Evolutionary conservation across 2,113 vertebrate species (phyloP), one percentile per base, ranked within the genome.

Genomic region (Ciconia boyciana): DNA sequence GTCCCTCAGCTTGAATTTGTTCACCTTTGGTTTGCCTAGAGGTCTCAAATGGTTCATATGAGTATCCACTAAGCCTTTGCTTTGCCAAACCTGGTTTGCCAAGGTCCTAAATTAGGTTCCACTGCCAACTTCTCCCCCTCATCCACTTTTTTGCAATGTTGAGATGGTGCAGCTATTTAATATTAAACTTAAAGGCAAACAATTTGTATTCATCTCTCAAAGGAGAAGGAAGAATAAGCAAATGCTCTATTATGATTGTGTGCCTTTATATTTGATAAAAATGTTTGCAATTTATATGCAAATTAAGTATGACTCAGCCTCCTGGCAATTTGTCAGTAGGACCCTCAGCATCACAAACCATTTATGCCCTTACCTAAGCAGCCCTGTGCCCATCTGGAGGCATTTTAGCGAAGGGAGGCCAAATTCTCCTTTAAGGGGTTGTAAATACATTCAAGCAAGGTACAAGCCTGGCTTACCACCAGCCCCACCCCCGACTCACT

Each of bases 231-330:
- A 96, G 95, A 96, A 95, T 94, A 95, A 96, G 94, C 88, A 96
- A 96, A 96, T 92, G 88, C 34, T 96, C 83, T 86, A 87, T 95
- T 97, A 97, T 31, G 48, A 97, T 95, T 95, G 94, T 68, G 44
- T 93, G 94, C 94, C 90, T 96, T 97, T 97, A 95, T 97, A 97
- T 93, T 96, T 97, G 97, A 97, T 97, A 97, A 98, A 97, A 96
- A 96, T 88, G 90, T 68, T 90, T 97, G 97, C 95, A 97, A 98
- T 98, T 97, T 98, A 97, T 97, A 97, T 98, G 97, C 90, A 97
- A 98, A 98, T 97, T 83, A 84, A 89, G 91, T 9, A 24, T 92
- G 94, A 95, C 91, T 97, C 95, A 96, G 87, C 80, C 93, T 96
- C 60, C 71, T 90, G 88, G 93, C 83, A 97, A 92, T 95, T 94